Percentiles rank a stretch among this genome's conserved stretches.
These are phyloP conservation scores for Odontophorus gujanensis DNA, from an alignment of 2,113 vertebrate species.

Conservation along the genomic window DNA sequence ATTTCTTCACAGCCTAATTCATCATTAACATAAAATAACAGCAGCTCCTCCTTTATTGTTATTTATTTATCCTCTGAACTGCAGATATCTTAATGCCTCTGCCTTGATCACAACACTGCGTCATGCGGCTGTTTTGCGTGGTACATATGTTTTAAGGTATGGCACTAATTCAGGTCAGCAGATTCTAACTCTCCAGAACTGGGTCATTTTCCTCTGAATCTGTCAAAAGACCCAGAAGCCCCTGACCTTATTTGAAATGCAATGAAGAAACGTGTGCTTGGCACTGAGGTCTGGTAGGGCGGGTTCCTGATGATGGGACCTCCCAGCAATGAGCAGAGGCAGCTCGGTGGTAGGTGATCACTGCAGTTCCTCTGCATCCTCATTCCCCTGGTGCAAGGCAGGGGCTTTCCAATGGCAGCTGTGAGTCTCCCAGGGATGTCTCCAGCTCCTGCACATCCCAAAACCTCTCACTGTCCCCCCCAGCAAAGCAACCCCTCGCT, in stretches of 20 bases:
- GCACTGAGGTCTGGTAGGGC: slow-evolving; percentile 7
- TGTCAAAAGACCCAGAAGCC: background rate
- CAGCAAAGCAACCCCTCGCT: background rate
- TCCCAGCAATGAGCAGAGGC: background rate
- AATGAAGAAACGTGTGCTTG: slow-evolving; percentile 4
- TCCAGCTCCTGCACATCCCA: background rate
- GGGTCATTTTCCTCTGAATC: background rate
- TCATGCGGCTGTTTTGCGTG: background rate
- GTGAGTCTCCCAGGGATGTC: background rate
- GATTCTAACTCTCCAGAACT: background rate
- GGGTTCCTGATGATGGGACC: background rate
- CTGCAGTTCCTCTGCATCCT: background rate
- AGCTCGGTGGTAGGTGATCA: background rate
- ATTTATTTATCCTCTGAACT: background rate
- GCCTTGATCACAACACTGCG: background rate
- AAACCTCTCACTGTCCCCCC: background rate
- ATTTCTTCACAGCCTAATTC: background rate
- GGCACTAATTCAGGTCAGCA: slow-evolving; percentile 23
- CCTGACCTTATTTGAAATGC: slow-evolving; percentile 22
- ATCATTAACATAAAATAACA: background rate
- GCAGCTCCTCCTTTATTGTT: background rate
- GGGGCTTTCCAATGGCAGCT: background rate
- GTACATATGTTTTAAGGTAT: background rate
- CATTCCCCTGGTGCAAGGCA: background rate
- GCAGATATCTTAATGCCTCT: background rate